Evolutionary conservation across 2,888 invertebrate species (phyloP), one percentile per base, ranked within the genome.

Genomic region (Epirrita christyi): DNA sequence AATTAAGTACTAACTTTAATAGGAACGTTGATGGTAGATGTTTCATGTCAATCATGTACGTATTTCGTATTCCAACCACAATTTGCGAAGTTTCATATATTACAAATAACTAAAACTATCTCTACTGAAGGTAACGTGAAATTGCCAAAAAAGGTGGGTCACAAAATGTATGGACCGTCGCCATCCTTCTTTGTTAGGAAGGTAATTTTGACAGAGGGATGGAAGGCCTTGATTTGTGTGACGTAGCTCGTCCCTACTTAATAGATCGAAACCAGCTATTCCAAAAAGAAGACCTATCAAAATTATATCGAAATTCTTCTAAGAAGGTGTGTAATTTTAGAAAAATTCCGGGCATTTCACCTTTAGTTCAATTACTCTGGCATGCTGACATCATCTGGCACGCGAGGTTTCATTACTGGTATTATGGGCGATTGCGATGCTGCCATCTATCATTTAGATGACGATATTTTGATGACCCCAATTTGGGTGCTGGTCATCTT

Each of bases 261-360:
- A n/a, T 21, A 53, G 34, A 41, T 38, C 40, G 6, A 40, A 44
- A 29, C 15, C n/a, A 38, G 7, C 14, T 10, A 21, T 7, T 38
- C 38, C 40, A 48, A 49, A 51, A 55, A 44, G 43, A 59, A 55
- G 34, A 14, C 27, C 45, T 57, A 57, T 51, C 42, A 45, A 68
- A 72, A 75, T 69, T 66, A 68, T 66, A 67, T 66, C 66, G 47
- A 71, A 70, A 70, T 67, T 70, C 67, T 71, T 68, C 67, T 68
- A 45, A 67, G 70, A 65, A 64, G 63, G 64, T 66, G 62, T 76
- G 71, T 79, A 82, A 82, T 82, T 82, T 82, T 36, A 59, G 66
- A 80, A 77, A 73, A 64, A 82, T 82, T 69, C 67, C 61, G 74
- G 73, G 67, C 71, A 81, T 82, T 76, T 70, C 61, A 69, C 60